Evolutionary conservation across 1,140 invertebrate genomes (phyloP).

Genomic region (Brachionus calyciflorus): DNA sequence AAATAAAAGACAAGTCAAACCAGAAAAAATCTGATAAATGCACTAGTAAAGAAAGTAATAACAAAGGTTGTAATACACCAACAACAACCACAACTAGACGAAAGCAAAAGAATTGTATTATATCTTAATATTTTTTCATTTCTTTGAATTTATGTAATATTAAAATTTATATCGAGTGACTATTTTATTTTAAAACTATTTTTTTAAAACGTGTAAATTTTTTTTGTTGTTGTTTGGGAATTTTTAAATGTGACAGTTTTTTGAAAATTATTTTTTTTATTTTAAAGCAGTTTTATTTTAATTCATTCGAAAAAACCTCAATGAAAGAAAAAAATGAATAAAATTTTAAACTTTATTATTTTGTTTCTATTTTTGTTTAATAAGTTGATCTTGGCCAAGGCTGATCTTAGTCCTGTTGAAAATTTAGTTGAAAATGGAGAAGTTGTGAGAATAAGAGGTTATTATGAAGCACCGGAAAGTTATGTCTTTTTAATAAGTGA

Average conservation of each 20-base stretch:
- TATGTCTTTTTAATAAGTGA: neutral
- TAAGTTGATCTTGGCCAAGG: neutral
- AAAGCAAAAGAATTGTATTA: conserved; percentile 41
- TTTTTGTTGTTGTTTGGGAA: conserved; percentile 21
- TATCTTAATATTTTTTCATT: conserved; percentile 8
- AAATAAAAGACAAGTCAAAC: neutral
- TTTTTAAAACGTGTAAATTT: neutral
- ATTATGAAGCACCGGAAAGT: neutral
- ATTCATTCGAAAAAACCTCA: neutral
- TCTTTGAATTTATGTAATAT: too few species aligned
- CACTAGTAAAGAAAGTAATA: neutral
- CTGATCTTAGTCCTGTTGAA: neutral
- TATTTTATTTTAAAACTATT: neutral
- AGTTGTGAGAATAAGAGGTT: neutral
- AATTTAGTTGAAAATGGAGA: neutral
- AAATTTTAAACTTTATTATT: neutral
- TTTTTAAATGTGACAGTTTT: neutral
- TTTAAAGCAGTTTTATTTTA: neutral
- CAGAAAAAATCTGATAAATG: conserved; percentile 32
- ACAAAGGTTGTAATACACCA: neutral
- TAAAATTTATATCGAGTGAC: neutral
- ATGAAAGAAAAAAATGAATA: neutral
- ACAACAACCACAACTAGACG: conserved; percentile 7
- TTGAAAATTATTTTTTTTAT: neutral
- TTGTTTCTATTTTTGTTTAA: neutral